Percentiles rank a stretch among this genome's conserved stretches.
Conservation (phyloP, 2,113 vertebrate genomes). For the Jacana jacana region DNA sequence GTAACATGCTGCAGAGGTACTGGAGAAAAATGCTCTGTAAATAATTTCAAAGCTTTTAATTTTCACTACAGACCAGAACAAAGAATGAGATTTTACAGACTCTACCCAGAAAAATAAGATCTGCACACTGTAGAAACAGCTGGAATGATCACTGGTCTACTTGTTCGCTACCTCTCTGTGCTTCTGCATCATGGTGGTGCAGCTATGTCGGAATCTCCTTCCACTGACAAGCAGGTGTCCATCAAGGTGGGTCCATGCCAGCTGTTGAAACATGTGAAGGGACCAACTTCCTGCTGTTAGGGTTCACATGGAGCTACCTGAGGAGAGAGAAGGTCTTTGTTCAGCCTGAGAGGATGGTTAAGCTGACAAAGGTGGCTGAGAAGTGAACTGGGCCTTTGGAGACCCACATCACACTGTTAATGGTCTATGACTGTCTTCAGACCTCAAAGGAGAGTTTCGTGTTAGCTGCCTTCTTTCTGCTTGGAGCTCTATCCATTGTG, state of each 20-base stretch:
- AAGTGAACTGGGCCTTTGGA: neutral
- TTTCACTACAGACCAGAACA: neutral
- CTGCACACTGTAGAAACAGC: neutral
- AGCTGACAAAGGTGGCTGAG: neutral
- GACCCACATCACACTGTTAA: neutral
- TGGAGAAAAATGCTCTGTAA: neutral
- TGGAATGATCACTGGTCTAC: rapidly evolving
- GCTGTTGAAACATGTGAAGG: neutral
- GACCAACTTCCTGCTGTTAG: neutral
- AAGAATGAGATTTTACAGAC: neutral
- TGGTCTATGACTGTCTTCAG: neutral
- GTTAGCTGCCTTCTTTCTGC: neutral
- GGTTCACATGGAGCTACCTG: neutral
- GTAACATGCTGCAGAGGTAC: rapidly evolving
- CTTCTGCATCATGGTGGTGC: neutral
- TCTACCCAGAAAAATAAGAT: neutral
- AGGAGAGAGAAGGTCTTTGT: neutral
- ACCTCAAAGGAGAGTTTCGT: neutral
- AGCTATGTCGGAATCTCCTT: neutral
- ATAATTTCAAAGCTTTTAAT: neutral
- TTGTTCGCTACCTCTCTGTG: neutral
- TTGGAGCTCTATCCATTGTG: neutral
- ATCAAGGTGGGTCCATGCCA: neutral
- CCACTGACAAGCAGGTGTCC: neutral
- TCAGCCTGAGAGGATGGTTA: neutral